These are phyloP conservation scores for Merops nubicus DNA, from an alignment of 2,113 vertebrate genomes.

Conservation along the genomic window DNA sequence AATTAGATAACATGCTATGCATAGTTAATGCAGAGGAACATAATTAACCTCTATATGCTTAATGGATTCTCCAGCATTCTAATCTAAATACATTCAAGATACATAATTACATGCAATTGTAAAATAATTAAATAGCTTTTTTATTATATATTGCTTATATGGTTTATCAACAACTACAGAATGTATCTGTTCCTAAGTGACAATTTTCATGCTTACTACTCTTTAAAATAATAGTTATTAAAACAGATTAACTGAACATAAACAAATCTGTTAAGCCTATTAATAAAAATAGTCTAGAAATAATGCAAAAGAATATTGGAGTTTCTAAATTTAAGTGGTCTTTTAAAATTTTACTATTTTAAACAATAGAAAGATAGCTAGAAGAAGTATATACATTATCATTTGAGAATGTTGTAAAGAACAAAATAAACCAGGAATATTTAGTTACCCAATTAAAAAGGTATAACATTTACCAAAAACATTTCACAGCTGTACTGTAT, in stretches of 20 bases:
- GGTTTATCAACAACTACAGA: not conserved
- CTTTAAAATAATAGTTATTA: not conserved
- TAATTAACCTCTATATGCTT: slow-evolving; percentile 56
- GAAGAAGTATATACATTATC: not conserved
- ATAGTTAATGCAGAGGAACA: slow-evolving; percentile 41
- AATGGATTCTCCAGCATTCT: not conserved
- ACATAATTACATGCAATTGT: slow-evolving; percentile 40
- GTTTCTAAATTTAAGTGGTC: not conserved
- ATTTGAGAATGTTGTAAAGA: not conserved
- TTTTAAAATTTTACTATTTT: not conserved
- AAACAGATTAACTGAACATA: not conserved
- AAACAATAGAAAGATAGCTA: not conserved
- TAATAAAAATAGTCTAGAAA: not conserved
- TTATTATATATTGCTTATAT: not conserved
- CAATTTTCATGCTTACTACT: not conserved
- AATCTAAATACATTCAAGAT: not conserved
- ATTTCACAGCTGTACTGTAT: not conserved
- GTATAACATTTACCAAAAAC: no score
- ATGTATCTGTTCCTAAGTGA: not conserved
- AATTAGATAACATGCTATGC: slow-evolving; percentile 48
- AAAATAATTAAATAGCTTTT: not conserved
- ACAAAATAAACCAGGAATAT: not conserved
- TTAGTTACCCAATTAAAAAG: no score
- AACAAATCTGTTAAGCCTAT: not conserved
- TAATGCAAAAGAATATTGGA: not conserved